Evolutionary conservation across 2,113 vertebrate genomes (phyloP).

Genomic region (Ptilonorhynchus violaceus): DNA sequence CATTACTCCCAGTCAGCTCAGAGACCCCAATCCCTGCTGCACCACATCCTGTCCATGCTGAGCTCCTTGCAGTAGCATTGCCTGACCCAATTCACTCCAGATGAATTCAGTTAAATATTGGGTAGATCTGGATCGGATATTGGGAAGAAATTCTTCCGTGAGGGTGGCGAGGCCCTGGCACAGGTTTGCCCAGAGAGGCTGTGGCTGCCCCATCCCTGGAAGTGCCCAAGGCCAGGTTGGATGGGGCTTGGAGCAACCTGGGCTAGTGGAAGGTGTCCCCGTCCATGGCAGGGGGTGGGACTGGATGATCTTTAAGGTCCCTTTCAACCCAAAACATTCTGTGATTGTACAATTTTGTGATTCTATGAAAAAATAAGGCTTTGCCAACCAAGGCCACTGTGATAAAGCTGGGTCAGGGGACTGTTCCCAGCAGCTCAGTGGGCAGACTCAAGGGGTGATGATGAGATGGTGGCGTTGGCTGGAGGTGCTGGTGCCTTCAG

Average conservation of each 20-base stretch:
- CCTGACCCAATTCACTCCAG: background rate
- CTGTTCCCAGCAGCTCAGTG: background rate
- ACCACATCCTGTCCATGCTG: accelerated
- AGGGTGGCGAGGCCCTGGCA: background rate
- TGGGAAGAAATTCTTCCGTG: background rate
- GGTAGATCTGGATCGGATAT: background rate
- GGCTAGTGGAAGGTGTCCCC: background rate
- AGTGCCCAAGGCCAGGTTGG: background rate
- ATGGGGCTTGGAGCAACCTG: accelerated
- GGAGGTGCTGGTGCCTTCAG: background rate
- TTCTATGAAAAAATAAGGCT: background rate
- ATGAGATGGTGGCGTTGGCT: background rate
- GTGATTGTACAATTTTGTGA: background rate
- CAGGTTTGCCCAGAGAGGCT: background rate
- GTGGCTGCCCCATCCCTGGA: background rate
- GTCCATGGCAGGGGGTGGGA: accelerated
- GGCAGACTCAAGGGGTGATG: background rate
- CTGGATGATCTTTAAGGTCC: background rate
- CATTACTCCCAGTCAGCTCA: background rate
- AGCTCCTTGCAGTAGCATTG: accelerated
- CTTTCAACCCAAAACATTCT: accelerated
- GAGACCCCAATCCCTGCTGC: accelerated
- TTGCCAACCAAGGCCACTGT: background rate
- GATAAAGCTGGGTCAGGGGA: background rate
- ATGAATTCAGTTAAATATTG: background rate